phyloP scores from a whole-genome alignment of 2,797 vertebrate genomes.

The Pangasius sanitwongsei region DNA sequence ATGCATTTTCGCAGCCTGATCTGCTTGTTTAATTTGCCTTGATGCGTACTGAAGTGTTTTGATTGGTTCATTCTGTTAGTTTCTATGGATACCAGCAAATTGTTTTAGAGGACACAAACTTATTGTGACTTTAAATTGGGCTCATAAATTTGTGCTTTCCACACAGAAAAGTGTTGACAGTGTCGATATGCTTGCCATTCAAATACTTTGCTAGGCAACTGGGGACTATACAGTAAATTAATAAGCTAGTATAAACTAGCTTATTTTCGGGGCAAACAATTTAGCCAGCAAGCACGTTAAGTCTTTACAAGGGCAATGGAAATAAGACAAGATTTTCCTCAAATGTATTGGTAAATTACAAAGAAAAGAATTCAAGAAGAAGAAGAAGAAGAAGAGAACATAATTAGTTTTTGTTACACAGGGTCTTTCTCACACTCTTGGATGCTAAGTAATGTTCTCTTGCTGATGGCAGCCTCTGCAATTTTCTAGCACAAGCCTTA shows the following conservation, averaged over 20 bases:
- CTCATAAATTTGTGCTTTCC: neutral
- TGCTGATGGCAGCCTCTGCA: neutral
- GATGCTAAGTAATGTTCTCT: neutral
- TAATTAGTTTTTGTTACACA: neutral
- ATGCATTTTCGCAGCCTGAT: neutral
- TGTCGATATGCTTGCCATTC: neutral
- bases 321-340: neutral
- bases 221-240: neutral
- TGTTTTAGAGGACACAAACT: neutral
- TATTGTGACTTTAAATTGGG: conserved; percentile 1
- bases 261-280: neutral
- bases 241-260: neutral
- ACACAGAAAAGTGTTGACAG: neutral
- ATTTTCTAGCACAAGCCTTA: neutral
- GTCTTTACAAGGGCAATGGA: neutral
- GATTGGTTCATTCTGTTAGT: neutral
- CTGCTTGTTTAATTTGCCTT: neutral
- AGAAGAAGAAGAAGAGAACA: neutral
- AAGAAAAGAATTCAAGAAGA: neutral
- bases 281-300: neutral
- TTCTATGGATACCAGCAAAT: conserved; percentile 2
- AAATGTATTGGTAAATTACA: neutral
- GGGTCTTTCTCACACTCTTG: neutral
- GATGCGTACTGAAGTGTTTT: neutral
- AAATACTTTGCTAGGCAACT: neutral